Conservation (phyloP, 1,140 invertebrate species). For the Drosophila pectinifera region DNA sequence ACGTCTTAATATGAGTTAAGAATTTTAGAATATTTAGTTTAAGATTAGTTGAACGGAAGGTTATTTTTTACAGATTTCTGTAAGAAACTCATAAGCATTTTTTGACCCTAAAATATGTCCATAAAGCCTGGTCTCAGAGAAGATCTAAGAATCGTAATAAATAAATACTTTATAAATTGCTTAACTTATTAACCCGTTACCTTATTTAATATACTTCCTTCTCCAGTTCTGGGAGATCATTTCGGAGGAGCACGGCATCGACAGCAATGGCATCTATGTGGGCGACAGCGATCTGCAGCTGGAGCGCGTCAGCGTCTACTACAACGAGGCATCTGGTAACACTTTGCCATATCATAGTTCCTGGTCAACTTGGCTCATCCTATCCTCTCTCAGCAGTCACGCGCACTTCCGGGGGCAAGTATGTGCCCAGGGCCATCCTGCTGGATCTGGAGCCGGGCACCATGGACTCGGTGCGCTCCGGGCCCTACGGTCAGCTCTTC, state of each 20-base stretch:
- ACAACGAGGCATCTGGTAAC: slow-evolving; percentile 93
- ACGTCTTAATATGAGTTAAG: background rate
- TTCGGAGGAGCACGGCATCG: slow-evolving; percentile 96
- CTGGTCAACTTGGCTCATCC: background rate
- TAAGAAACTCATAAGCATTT: no score
- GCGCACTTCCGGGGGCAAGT: slow-evolving; percentile 87
- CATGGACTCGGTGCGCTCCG: slow-evolving; percentile 90
- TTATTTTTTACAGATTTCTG: no score
- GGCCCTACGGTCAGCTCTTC: slow-evolving; percentile 90
- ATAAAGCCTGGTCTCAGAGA: rapidly evolving
- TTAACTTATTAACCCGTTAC: background rate
- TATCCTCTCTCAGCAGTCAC: slow-evolving; percentile 66
- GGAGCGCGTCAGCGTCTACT: slow-evolving; percentile 95
- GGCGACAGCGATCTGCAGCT: slow-evolving; percentile 94
- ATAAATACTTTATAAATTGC: background rate
- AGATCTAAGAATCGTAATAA: background rate
- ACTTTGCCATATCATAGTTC: background rate
- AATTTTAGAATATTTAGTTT: background rate
- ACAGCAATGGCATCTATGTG: slow-evolving; percentile 92
- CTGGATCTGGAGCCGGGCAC: slow-evolving; percentile 92
- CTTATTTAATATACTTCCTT: slow-evolving; percentile 40
- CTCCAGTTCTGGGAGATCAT: slow-evolving; percentile 97
- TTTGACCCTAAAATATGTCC: no score
- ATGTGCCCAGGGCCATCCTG: slow-evolving; percentile 91
- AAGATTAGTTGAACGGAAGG: no score